Evolutionary conservation across 2,113 vertebrate genomes (phyloP).

Genomic region (Cromileptes altivelis): DNA sequence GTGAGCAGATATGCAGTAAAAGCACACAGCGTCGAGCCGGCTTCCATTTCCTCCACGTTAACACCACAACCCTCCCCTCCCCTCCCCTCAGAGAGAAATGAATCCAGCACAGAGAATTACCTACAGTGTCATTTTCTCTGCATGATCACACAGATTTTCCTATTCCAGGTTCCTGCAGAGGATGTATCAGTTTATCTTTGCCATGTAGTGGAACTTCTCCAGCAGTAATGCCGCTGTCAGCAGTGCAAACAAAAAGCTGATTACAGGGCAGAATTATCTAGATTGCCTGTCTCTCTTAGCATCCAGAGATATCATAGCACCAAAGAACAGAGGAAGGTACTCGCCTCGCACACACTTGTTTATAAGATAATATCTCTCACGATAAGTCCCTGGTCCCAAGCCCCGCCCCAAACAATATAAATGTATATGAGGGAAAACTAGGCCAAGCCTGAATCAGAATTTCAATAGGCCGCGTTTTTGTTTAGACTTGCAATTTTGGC

Average conservation of each 20-base stretch:
- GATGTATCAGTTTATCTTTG: conserved; percentile 65
- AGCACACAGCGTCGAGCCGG: conserved; percentile 12
- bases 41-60: conserved; percentile 5
- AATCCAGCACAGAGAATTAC: conserved; percentile 60
- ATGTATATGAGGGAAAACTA: conserved; percentile 86
- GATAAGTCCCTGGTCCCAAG: conserved; percentile 69
- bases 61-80: not conserved
- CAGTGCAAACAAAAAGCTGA: conserved; percentile 77
- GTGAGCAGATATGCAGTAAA: conserved; percentile 46
- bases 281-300: conserved; percentile 73
- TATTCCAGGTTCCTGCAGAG: conserved; percentile 33
- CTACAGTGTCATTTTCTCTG: conserved; percentile 65
- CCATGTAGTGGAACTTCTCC: conserved; percentile 64
- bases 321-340: conserved; percentile 60
- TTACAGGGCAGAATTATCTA: conserved; percentile 78
- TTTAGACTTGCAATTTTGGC: conserved; percentile 79
- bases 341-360: conserved; percentile 70
- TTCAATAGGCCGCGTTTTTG: conserved; percentile 78
- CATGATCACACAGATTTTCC: conserved; percentile 62
- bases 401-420: conserved; percentile 84
- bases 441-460: conserved; percentile 81
- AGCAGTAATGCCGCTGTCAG: conserved; percentile 57
- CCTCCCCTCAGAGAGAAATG: not conserved
- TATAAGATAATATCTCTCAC: conserved; percentile 80
- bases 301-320: conserved; percentile 65